phyloP scores from a whole-genome alignment of 2,888 invertebrate genomes.

The Hyposoter dolosus region DNA sequence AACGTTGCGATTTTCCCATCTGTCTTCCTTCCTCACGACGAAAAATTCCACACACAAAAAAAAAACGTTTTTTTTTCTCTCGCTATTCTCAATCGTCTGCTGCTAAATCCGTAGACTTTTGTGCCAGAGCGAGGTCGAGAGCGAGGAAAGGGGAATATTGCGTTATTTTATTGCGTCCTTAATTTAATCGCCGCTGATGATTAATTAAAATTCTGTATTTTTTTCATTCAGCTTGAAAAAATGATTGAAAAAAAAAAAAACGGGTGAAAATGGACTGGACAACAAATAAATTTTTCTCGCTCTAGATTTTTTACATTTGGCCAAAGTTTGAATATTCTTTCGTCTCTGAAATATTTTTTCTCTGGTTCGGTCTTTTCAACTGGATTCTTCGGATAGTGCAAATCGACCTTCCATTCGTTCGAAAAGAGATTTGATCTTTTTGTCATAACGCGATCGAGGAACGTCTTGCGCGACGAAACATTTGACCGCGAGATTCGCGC shows the following conservation, averaged over 20 bases:
- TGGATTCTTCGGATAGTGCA: neutral
- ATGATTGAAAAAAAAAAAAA: no score
- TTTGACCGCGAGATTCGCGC: neutral
- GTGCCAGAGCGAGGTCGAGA: neutral
- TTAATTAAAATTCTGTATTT: no score
- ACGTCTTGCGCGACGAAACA: neutral
- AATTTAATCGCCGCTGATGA: neutral
- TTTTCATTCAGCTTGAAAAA: no score
- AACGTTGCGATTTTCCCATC: conserved; percentile 75
- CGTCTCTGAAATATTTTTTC: neutral
- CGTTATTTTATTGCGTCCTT: neutral
- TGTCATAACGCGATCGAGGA: neutral
- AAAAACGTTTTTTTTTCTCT: neutral
- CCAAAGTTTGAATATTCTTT: neutral
- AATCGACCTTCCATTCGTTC: neutral
- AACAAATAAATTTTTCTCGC: no score
- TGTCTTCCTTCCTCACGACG: conserved; percentile 67
- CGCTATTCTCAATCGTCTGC: conserved; percentile 7
- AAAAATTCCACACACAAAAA: conserved; percentile 18
- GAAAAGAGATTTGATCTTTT: neutral
- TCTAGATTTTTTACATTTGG: neutral
- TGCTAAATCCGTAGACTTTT: conserved; percentile 19
- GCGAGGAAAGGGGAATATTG: neutral
- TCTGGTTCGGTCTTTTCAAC: neutral
- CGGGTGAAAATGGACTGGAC: no score